Evolutionary conservation across 2,797 vertebrate species (phyloP), one percentile per base, ranked within the genome.

Genomic region (Amazona finschi): DNA sequence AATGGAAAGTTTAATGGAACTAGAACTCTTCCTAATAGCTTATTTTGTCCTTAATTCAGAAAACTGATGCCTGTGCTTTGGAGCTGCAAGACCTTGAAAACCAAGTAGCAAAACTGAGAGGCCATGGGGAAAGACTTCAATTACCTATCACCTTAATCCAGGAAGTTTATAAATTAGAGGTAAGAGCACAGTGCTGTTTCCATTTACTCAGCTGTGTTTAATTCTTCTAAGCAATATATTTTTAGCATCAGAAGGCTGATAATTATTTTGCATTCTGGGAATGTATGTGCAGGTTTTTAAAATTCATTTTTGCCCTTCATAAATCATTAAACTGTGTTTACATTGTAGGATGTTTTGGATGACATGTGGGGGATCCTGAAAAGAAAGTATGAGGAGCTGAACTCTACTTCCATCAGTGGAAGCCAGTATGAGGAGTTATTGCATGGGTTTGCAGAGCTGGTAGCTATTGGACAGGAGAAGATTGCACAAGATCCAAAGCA

Each of bases 161-260:
- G 15, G 98, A 98, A 80, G 97, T 97, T 78, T 95, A 97, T 73
- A 98, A 98, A 92, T 95, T 98, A 88, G 98, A 99, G 99, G 99
- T 99, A 85, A 30, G 93, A 52, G 15, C n/a, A 64, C 41, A 77
- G 25, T 61, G 44, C 30, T 19, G 4, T 64, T 81, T 67, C 60
- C 60, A 57, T 25, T 78, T 79, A 39, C 18, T 60, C 49, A 76
- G 28, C 30, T 38, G 67, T 31, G 9, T 76, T 64, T 83, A 57
- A 53, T 36, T 85, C 30, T 82, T 81, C 39, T 25, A 47, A 81
- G 38, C 36, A 53, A 86, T 15, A 8, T 43, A 49, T 72, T 89
- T 81, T 43, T 66, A 76, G 10, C 28, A 52, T 58, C 44, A 38
- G 76, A 84, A 81, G 21, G 14, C 49, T 38, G 43, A 27, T 77